phyloP scores from a whole-genome alignment of 2,888 invertebrate species.

The Lamellibrachia satsuma region DNA sequence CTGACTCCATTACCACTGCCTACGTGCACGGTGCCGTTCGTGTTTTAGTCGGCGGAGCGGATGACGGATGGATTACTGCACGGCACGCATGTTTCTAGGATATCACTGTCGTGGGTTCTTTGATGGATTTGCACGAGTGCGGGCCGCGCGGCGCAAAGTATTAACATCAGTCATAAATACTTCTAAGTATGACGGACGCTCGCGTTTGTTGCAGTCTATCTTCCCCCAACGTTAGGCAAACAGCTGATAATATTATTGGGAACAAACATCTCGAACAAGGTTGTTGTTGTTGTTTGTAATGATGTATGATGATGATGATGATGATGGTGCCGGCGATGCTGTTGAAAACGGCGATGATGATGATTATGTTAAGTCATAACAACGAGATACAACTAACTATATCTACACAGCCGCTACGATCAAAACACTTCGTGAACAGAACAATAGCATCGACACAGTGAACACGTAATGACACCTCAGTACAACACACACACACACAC shows the following conservation, averaged over 20 bases:
- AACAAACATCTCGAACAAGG: neutral
- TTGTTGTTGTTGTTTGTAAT: too few species aligned
- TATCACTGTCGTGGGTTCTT: neutral
- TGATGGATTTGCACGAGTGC: neutral
- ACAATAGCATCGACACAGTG: neutral
- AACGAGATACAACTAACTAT: neutral
- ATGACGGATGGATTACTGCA: neutral
- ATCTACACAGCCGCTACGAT: neutral
- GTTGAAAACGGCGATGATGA: neutral
- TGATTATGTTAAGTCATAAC: neutral
- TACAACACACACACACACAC: too few species aligned
- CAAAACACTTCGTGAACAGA: neutral
- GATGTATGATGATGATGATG: too few species aligned
- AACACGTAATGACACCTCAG: neutral
- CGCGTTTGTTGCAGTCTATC: neutral
- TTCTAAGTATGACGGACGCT: neutral
- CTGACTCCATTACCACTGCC: neutral
- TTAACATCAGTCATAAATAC: slow-evolving; percentile 4
- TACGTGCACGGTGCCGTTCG: neutral
- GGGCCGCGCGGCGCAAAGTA: neutral
- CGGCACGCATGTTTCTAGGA: neutral
- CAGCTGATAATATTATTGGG: too few species aligned
- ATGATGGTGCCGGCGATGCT: too few species aligned
- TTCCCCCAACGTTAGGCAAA: neutral
- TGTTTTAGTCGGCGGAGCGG: neutral